A percentile compares a stretch with the other conserved stretches of the same genome.
phyloP scores from a whole-genome alignment of 2,888 invertebrate species.

The Oscheius sp. region DNA sequence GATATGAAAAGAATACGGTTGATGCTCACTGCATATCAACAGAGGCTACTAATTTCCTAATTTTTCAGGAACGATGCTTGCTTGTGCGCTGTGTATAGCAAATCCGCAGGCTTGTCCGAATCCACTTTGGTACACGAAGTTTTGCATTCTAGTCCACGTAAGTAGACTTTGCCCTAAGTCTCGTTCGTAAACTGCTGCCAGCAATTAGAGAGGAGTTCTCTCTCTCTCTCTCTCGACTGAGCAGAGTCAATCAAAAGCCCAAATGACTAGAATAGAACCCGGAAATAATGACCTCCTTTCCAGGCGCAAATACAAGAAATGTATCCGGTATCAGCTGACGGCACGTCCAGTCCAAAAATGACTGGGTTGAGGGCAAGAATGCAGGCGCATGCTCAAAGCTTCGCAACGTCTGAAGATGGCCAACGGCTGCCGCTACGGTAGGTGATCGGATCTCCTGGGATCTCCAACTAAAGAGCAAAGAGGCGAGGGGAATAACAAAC shows the following conservation, averaged over 20 bases:
- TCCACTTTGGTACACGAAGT: constrained; percentile 67
- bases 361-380: constrained; percentile 50
- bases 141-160: constrained; percentile 66
- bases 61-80: constrained; percentile 66
- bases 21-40: too few species aligned
- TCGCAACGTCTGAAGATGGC: constrained; percentile 50
- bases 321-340: constrained; percentile 64
- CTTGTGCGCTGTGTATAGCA: constrained; percentile 69
- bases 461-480: too few species aligned
- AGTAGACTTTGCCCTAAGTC: constrained; percentile 33
- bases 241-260: neutral
- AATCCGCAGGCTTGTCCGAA: constrained; percentile 68
- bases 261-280: neutral
- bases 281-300: constrained; percentile 11
- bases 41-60: too few species aligned
- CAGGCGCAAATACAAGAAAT: constrained; percentile 61
- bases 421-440: constrained; percentile 39
- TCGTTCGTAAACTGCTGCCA: neutral
- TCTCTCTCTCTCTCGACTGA: neutral
- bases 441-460: too few species aligned
- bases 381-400: constrained; percentile 48
- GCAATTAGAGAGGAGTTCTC: too few species aligned
- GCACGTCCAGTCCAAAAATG: constrained; percentile 64
- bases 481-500: too few species aligned
- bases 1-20: too few species aligned